A percentile compares a stretch with the other conserved stretches of the same genome.
Evolutionary conservation across 2,888 invertebrate genomes (phyloP).

Genomic region (Nasonovia ribisnigri): DNA sequence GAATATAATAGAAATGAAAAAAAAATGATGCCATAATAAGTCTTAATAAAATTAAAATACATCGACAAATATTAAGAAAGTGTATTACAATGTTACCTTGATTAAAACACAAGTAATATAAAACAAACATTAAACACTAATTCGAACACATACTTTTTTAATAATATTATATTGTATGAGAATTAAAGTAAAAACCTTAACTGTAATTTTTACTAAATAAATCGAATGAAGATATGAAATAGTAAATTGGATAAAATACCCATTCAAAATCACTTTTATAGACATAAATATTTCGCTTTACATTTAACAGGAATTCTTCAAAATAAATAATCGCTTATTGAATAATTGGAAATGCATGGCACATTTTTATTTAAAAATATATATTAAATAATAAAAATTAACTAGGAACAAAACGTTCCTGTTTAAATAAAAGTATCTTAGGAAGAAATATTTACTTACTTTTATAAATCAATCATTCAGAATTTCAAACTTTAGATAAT

Average conservation of each 20-base stretch:
- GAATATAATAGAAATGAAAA: slow-evolving; percentile 13
- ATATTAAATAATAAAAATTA: slow-evolving; percentile 36
- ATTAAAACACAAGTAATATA: slow-evolving; percentile 38
- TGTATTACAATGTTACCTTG: not conserved
- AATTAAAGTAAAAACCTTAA: not conserved
- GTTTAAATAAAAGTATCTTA: slow-evolving; percentile 44
- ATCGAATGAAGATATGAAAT: slow-evolving; percentile 15
- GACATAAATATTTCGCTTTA: not conserved
- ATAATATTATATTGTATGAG: not conserved
- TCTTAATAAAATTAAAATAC: not conserved
- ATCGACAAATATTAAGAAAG: not conserved
- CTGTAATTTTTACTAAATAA: not conserved
- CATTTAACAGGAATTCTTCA: slow-evolving; percentile 25
- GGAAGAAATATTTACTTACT: slow-evolving; percentile 33
- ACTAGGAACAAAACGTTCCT: slow-evolving; percentile 47
- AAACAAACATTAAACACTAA: slow-evolving; percentile 12
- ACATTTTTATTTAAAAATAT: slow-evolving; percentile 40
- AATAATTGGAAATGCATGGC: slow-evolving; percentile 61
- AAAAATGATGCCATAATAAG: not conserved
- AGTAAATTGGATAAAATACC: not conserved
- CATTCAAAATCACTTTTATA: not conserved
- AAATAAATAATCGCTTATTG: slow-evolving; percentile 36
- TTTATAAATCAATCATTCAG: not conserved
- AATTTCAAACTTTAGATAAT: not conserved
- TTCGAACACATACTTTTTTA: slow-evolving; percentile 40